Conservation (phyloP, 2,797 vertebrate species). For the Cossypha niveicapilla region DNA sequence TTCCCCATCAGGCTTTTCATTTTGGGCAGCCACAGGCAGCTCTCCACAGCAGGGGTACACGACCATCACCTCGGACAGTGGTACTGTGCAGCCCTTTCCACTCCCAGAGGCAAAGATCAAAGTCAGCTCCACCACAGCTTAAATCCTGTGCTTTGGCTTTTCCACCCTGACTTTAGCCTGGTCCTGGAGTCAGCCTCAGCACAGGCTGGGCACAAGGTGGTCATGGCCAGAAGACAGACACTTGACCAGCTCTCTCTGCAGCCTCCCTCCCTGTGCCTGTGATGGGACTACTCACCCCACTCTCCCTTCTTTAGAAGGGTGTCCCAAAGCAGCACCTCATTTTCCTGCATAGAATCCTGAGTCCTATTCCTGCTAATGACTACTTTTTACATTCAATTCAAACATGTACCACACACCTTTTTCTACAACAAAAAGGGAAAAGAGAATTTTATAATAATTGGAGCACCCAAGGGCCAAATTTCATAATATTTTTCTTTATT, state of each 20-base stretch:
- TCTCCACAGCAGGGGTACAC: not conserved
- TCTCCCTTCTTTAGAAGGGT: not conserved
- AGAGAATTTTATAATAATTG: not conserved
- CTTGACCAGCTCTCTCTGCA: not conserved
- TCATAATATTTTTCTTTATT: not conserved
- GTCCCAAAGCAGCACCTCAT: not conserved
- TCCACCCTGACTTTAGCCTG: not conserved
- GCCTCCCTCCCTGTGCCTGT: not conserved
- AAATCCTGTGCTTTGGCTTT: not conserved
- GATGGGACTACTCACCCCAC: no score
- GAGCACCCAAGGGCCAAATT: not conserved
- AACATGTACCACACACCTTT: not conserved
- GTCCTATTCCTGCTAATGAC: not conserved
- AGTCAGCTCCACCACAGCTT: not conserved
- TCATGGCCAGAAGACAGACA: rapidly evolving
- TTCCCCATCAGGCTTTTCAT: rapidly evolving
- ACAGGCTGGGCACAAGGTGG: not conserved
- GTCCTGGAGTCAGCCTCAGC: not conserved
- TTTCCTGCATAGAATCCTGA: not conserved
- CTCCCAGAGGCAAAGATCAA: not conserved
- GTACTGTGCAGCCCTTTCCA: not conserved
- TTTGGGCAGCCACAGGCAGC: rapidly evolving
- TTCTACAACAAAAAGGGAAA: not conserved
- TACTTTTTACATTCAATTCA: not conserved
- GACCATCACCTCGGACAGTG: rapidly evolving